These are phyloP conservation scores for Microcebus lehilahytsara DNA, from an alignment of 2,113 vertebrate genomes.

Conservation along the genomic window DNA sequence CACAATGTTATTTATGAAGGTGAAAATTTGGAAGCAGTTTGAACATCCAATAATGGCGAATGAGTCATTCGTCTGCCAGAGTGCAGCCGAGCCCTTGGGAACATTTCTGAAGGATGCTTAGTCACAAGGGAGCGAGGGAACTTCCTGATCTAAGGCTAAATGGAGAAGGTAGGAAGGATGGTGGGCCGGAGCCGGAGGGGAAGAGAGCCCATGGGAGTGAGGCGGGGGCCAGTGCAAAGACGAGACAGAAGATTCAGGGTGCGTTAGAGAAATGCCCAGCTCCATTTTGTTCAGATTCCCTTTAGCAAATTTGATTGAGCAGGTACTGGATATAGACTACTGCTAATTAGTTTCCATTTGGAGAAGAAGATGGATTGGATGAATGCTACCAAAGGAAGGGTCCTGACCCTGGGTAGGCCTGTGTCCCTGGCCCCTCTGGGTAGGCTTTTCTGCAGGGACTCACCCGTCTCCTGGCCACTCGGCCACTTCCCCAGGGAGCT, in stretches of 20 bases:
- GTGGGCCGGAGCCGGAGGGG: background rate
- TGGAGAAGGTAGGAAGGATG: background rate
- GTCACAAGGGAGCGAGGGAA: background rate
- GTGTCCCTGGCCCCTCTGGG: background rate
- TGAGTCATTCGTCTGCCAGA: background rate
- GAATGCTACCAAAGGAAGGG: background rate
- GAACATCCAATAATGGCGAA: background rate
- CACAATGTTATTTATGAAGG: background rate
- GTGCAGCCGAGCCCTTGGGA: background rate
- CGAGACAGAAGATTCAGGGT: background rate
- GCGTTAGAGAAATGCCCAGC: background rate
- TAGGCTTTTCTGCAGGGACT: rapidly evolving
- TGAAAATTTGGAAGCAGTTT: slow-evolving; percentile 1
- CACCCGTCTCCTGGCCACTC: background rate
- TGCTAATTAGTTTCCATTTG: background rate
- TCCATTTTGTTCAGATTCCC: background rate
- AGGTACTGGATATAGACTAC: background rate
- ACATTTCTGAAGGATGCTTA: background rate
- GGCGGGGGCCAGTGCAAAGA: background rate
- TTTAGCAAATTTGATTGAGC: background rate
- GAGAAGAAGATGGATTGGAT: background rate
- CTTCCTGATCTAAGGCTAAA: background rate
- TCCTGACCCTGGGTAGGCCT: rapidly evolving
- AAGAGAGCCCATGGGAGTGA: background rate
- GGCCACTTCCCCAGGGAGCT: background rate